Evolutionary conservation across 2,113 vertebrate genomes (phyloP).

Genomic region (Apodemus speciosus): DNA sequence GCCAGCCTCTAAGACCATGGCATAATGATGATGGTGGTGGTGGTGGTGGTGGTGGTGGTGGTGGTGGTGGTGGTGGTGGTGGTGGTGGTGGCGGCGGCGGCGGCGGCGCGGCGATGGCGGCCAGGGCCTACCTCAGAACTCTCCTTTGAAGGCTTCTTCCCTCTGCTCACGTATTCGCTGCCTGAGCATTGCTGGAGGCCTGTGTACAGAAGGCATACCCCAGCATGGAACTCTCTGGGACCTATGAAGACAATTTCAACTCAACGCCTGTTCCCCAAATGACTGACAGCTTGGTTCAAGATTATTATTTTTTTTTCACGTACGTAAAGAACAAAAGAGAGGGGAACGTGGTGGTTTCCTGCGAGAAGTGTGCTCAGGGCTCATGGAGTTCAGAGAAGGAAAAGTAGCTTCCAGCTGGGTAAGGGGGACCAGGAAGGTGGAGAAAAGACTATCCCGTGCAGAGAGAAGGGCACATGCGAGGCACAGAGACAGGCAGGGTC

Average conservation of each 20-base stretch:
- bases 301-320: not conserved
- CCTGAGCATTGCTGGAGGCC: not conserved
- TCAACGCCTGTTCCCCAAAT: not conserved
- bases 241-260: not conserved
- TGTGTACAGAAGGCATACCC: not conserved
- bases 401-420: conserved; percentile 16
- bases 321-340: not conserved
- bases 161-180: not conserved
- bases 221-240: not conserved
- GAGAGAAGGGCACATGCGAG: not conserved
- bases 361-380: not conserved
- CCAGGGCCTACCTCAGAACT: not conserved
- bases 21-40: too few relatives aligned
- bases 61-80: too few relatives aligned
- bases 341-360: not conserved
- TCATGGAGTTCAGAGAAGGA: conserved; percentile 40
- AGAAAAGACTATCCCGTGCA: not conserved
- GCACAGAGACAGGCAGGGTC: not conserved
- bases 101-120: too few relatives aligned
- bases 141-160: not conserved
- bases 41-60: too few relatives aligned
- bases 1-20: not conserved
- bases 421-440: not conserved
- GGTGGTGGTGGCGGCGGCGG: too few relatives aligned
- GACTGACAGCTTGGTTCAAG: not conserved